Percentiles rank a stretch among this genome's conserved stretches.
Evolutionary conservation across 2,113 vertebrate species (phyloP).

Genomic region (Scalopus aquaticus): DNA sequence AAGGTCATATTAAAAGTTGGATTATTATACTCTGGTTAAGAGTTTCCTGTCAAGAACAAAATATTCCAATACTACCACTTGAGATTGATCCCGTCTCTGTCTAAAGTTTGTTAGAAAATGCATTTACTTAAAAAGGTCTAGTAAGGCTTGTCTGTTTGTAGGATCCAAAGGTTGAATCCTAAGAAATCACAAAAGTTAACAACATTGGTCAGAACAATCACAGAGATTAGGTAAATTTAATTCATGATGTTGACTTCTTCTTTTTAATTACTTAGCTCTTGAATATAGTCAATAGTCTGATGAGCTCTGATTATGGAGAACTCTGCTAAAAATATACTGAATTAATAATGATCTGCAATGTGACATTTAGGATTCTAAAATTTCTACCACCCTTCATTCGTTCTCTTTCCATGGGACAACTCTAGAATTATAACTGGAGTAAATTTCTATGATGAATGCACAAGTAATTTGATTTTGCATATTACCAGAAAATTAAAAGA

Average conservation of each 20-base stretch:
- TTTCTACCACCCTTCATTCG: neutral
- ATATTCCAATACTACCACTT: neutral
- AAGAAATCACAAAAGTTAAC: slow-evolving; percentile 18
- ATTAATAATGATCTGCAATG: slow-evolving; percentile 49
- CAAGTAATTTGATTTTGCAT: neutral
- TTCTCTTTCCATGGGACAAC: neutral
- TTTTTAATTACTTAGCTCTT: slow-evolving; percentile 55
- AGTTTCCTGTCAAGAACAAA: slow-evolving; percentile 19
- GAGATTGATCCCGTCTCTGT: neutral
- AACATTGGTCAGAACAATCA: neutral
- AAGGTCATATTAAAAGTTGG: neutral
- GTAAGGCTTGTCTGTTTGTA: neutral
- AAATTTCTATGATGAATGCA: neutral
- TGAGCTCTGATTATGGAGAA: slow-evolving; percentile 57
- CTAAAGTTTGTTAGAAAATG: neutral
- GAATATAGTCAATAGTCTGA: slow-evolving; percentile 54
- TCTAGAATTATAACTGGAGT: neutral
- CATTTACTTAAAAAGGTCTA: neutral
- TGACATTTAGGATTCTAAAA: slow-evolving; percentile 23
- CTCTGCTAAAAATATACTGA: slow-evolving; percentile 61
- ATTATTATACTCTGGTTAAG: neutral
- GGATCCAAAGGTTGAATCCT: neutral
- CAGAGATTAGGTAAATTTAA: slow-evolving; percentile 25
- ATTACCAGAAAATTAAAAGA: slow-evolving; percentile 11
- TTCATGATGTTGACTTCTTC: slow-evolving; percentile 31